These are phyloP conservation scores for Cydia strobilella DNA, from an alignment of 1,140 invertebrate species.

Conservation along the genomic window DNA sequence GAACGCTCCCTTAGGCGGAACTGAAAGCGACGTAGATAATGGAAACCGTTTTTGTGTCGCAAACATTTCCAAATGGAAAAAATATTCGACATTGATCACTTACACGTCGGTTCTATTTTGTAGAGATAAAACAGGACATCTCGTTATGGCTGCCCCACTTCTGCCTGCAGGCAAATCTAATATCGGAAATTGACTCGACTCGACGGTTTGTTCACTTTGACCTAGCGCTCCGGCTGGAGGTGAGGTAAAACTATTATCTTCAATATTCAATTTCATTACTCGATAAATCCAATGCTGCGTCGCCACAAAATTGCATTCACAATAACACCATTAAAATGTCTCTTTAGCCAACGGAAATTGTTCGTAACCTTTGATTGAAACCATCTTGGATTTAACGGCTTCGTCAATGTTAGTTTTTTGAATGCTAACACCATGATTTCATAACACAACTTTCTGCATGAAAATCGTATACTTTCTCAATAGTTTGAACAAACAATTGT, in stretches of 20 bases:
- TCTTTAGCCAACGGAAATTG: not conserved
- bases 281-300: constrained; percentile 43
- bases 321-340: not conserved
- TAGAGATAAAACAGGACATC: constrained; percentile 40
- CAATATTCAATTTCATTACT: constrained; percentile 47
- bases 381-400: not conserved
- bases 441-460: not conserved
- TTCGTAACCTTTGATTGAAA: not conserved
- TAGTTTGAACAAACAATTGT: constrained; percentile 1
- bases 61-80: constrained; percentile 22
- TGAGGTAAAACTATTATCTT: constrained; percentile 58
- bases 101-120: constrained; percentile 24
- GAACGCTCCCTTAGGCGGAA: not conserved
- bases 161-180: constrained; percentile 61
- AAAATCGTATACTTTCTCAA: not conserved
- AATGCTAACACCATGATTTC: not conserved
- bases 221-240: constrained; percentile 48
- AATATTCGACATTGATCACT: constrained; percentile 21
- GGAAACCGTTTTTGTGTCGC: constrained; percentile 18
- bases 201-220: constrained; percentile 58
- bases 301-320: constrained; percentile 32
- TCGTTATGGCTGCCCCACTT: constrained; percentile 43
- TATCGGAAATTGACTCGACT: constrained; percentile 64
- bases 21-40: constrained; percentile 3
- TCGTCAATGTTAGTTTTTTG: not conserved